Base-by-base conservation (phyloP, 2,888 invertebrate genomes). In the Euphydryas editha region DNA sequence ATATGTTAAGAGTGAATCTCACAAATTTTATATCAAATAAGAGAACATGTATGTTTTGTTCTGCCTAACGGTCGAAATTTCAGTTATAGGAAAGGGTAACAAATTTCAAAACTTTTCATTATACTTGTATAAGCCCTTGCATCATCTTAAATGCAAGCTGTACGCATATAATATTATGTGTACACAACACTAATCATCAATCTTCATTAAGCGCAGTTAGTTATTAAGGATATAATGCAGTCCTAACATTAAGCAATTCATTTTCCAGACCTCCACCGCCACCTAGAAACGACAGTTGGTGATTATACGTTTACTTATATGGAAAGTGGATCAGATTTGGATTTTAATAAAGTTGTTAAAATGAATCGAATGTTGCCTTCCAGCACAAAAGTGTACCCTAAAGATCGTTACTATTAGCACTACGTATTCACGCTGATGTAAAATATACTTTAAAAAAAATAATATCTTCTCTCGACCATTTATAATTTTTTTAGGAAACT, bases 231-330 rank as follows among this genome's bases (percentile, higher is more conserved):
- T 11, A 13, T 1, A 11, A 11, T 39, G 39, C 11, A 21, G 51
- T 24, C 8, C 24, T 30, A 51, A 51, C 18, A 42, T 49, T 6
- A n/a, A 37, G 37, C 37, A 42, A 39, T 54, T 59, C 61, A 70
- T 70, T 67, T 86, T 86, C 44, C 81, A 92, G 92, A 8, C 86
- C 89, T 1, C 90, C 89, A 18, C 89, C 90, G 0, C 88, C 89
- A 0, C 90, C 90, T 0, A 82, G 89, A 73, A 86, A 82, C 72
- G 91, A 91, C 71, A 91, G 90, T 72, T 92, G 91, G 91, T 92
- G 81, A 87, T 67, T 46, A 71, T n/a, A 51, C 37, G 49, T 58
- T 59, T 11, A 62, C 69, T 49, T 61, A 68, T 60, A 62, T 58
- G 62, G 70, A 70, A 57, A 68, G 58, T 65, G 70, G 59, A 63